phyloP scores from a whole-genome alignment of 1,140 invertebrate species.

The Euwallacea similis region DNA sequence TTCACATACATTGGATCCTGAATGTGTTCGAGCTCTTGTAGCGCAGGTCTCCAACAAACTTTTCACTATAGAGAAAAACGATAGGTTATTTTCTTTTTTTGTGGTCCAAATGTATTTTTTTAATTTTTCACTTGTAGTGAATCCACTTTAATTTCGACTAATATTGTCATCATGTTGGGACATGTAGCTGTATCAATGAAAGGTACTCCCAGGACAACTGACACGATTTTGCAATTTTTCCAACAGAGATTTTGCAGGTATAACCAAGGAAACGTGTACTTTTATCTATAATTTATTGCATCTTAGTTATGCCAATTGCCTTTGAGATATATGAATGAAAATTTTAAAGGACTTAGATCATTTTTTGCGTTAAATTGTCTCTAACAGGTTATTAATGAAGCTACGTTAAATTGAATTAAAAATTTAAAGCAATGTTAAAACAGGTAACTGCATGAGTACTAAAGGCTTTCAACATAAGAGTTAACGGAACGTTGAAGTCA shows the following conservation, averaged over 20 bases:
- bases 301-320: too few species aligned
- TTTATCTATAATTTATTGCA: too few species aligned
- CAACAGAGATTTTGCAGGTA: conserved; percentile 85
- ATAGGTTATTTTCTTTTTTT: conserved; percentile 59
- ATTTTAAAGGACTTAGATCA: too few species aligned
- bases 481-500: too few species aligned
- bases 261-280: not conserved
- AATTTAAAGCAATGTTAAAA: too few species aligned
- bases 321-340: too few species aligned
- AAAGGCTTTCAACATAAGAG: too few species aligned
- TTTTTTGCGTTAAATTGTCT: too few species aligned
- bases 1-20: conserved; percentile 81
- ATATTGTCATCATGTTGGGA: conserved; percentile 96
- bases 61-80: conserved; percentile 85
- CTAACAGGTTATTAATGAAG: too few species aligned
- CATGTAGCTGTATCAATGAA: conserved; percentile 94
- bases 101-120: too few species aligned
- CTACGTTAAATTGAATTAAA: too few species aligned
- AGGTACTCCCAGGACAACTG: conserved; percentile 88
- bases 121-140: conserved; percentile 63
- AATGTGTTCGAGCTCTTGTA: conserved; percentile 91
- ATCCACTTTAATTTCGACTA: conserved; percentile 88
- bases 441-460: too few species aligned
- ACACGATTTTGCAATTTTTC: conserved; percentile 96
- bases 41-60: conserved; percentile 92